A percentile compares a stretch with the other conserved stretches of the same genome.
These are phyloP conservation scores for Meriones psammophilus DNA, from an alignment of 2,797 vertebrate genomes.

Conservation along the genomic window DNA sequence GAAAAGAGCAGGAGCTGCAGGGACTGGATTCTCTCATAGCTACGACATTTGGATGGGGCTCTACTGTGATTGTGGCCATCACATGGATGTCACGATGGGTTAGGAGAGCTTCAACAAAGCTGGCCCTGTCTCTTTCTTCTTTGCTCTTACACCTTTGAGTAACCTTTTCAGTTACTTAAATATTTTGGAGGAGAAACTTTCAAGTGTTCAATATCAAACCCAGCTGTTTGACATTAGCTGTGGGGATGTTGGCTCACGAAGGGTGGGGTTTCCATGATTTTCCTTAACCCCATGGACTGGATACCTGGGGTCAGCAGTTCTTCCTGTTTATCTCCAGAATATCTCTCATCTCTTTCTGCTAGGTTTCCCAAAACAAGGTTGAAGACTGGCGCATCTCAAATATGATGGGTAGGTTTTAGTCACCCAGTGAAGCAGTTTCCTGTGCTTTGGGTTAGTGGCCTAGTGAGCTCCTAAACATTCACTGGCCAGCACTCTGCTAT, in stretches of 20 bases:
- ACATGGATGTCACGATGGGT: neutral
- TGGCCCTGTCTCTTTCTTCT: neutral
- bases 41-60: constrained; percentile 41
- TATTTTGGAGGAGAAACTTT: neutral
- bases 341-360: neutral
- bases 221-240: neutral
- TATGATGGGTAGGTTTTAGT: constrained; percentile 3
- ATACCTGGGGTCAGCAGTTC: neutral
- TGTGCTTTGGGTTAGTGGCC: constrained; percentile 3
- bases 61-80: neutral
- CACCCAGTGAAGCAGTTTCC: neutral
- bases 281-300: neutral
- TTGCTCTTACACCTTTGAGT: neutral
- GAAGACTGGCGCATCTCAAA: neutral
- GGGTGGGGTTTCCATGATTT: neutral
- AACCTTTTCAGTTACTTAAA: constrained; percentile 19
- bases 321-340: constrained; percentile 30
- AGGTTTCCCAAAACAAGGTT: constrained; percentile 11
- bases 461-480: neutral
- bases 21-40: neutral
- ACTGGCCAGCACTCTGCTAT: neutral
- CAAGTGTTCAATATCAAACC: neutral
- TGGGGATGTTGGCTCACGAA: neutral
- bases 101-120: neutral
- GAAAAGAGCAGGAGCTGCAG: neutral